A percentile compares a stretch with the other conserved stretches of the same genome.
These are phyloP conservation scores for Grammomys dolichurus DNA, from an alignment of 2,113 vertebrate genomes.

Conservation along the genomic window DNA sequence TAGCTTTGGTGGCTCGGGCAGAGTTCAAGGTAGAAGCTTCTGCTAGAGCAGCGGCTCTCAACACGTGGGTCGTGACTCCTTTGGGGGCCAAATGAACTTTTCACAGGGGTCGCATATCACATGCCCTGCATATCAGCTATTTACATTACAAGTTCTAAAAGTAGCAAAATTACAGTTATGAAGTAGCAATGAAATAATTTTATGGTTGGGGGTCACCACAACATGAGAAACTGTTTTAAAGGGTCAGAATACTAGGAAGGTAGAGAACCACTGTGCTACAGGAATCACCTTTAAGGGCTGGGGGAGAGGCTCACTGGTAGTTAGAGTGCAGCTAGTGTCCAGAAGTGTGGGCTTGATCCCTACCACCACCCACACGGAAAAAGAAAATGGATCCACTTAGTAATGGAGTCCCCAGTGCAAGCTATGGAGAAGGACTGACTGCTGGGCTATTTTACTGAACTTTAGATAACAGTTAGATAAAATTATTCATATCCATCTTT, in stretches of 20 bases:
- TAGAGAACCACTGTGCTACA: background rate
- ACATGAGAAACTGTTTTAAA: background rate
- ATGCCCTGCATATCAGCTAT: background rate
- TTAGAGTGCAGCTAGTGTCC: background rate
- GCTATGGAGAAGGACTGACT: background rate
- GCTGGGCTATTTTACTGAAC: background rate
- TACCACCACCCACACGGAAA: background rate
- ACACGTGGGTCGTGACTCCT: background rate
- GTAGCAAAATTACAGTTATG: background rate
- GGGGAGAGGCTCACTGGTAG: too few species aligned
- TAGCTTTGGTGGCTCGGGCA: background rate
- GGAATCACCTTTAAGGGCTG: background rate
- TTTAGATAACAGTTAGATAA: background rate
- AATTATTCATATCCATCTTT: background rate
- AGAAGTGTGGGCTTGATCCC: too few species aligned
- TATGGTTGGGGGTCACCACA: background rate
- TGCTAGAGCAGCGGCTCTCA: background rate
- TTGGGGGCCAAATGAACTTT: background rate
- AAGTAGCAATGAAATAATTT: background rate
- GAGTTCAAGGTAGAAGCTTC: background rate
- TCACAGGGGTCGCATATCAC: background rate
- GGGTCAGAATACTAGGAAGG: background rate
- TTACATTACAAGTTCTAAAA: background rate
- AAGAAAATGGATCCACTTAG: background rate
- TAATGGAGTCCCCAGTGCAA: background rate